These are phyloP conservation scores for Helostoma temminkii DNA, from an alignment of 2,797 vertebrate genomes.

Conservation along the genomic window DNA sequence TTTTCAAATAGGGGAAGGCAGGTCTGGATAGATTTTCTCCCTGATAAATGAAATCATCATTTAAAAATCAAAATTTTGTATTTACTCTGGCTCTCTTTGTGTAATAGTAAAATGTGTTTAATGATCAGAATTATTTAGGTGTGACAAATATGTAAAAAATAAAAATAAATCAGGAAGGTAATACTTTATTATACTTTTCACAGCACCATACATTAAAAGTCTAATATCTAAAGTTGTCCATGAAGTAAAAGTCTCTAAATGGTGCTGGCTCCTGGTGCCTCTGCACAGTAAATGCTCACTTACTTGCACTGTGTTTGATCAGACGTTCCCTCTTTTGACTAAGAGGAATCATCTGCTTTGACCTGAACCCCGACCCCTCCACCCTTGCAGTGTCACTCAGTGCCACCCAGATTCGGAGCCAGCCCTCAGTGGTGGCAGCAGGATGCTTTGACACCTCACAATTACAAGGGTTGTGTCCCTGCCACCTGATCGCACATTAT, in stretches of 20 bases:
- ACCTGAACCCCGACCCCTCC: constrained; percentile 60
- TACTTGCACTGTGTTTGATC: constrained; percentile 30
- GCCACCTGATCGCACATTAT: constrained; percentile 78
- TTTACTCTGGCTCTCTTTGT: too few relatives aligned
- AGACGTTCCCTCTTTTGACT: constrained; percentile 62
- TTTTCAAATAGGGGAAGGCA: too few relatives aligned
- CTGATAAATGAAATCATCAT: too few relatives aligned
- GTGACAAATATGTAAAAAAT: too few relatives aligned
- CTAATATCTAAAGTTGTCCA: not conserved
- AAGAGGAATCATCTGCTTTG: constrained; percentile 58
- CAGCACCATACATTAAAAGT: too few relatives aligned
- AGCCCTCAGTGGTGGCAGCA: constrained; percentile 76
- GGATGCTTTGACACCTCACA: constrained; percentile 75
- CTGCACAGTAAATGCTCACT: constrained; percentile 24
- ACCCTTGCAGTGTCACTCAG: constrained; percentile 32
- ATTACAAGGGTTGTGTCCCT: constrained; percentile 76
- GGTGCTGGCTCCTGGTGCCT: not conserved
- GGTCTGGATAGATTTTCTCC: too few relatives aligned
- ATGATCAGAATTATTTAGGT: too few relatives aligned
- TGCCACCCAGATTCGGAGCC: constrained; percentile 61
- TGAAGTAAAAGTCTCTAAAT: not conserved
- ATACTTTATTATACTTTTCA: too few relatives aligned
- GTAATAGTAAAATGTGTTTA: too few relatives aligned
- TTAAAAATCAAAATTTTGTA: too few relatives aligned
- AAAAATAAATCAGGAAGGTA: too few relatives aligned